These are phyloP conservation scores for Cryptotis parvus DNA, from an alignment of 2,113 vertebrate species.

Conservation along the genomic window DNA sequence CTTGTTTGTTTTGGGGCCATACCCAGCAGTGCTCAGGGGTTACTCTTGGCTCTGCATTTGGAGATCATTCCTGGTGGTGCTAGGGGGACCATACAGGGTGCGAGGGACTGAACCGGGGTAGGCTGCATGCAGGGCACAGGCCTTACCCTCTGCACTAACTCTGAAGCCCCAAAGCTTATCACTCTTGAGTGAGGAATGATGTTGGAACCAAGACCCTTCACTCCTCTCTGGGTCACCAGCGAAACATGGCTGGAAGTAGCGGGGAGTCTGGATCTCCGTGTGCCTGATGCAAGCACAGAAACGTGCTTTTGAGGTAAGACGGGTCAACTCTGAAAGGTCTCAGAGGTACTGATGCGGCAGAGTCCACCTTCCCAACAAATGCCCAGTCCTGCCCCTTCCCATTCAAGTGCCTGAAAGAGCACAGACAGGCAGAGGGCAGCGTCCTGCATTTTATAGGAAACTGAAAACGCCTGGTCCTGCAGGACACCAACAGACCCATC, in stretches of 20 bases:
- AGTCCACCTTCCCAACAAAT: neutral
- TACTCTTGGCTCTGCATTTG: too few species aligned
- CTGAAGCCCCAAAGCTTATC: too few species aligned
- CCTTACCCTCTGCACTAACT: too few species aligned
- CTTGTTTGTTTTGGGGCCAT: neutral
- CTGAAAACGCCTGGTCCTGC: neutral
- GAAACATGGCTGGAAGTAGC: neutral
- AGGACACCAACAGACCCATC: neutral
- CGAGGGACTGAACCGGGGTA: too few species aligned
- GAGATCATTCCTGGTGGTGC: too few species aligned
- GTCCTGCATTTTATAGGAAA: neutral
- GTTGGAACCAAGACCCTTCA: neutral
- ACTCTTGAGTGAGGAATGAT: too few species aligned
- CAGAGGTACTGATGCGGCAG: neutral
- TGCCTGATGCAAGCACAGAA: neutral
- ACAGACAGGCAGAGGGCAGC: neutral
- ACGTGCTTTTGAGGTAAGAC: neutral
- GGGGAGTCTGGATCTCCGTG: neutral
- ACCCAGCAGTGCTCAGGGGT: too few species aligned
- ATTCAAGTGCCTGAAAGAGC: neutral
- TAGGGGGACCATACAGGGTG: too few species aligned
- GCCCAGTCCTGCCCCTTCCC: neutral
- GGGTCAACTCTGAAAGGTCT: neutral
- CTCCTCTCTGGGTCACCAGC: neutral
- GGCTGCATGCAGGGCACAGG: too few species aligned